Percentiles rank a stretch among this genome's conserved stretches.
These are phyloP conservation scores for Epirrhoe alternata DNA, from an alignment of 2,888 invertebrate species.

Conservation along the genomic window DNA sequence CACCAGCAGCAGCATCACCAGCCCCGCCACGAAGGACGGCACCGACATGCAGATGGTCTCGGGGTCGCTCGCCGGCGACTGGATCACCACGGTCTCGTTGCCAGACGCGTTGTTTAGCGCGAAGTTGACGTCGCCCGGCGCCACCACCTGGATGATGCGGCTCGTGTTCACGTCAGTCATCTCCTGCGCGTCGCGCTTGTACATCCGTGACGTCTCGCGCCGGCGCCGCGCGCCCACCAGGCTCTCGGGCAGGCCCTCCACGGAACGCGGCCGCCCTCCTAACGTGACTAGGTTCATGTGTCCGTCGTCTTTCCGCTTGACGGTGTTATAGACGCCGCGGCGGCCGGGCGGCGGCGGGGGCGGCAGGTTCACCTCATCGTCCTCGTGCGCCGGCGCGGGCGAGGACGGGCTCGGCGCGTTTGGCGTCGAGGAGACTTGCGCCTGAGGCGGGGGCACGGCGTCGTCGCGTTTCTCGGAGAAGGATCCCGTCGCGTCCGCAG, in stretches of 20 bases:
- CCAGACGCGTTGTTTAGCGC: constrained; percentile 91
- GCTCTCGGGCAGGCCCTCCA: constrained; percentile 92
- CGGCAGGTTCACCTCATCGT: constrained; percentile 90
- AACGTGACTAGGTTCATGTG: constrained; percentile 92
- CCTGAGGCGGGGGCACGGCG: constrained; percentile 92
- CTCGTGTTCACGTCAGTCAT: constrained; percentile 97
- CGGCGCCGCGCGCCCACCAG: constrained; percentile 90
- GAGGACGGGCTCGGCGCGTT: constrained; percentile 85
- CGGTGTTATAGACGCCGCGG: constrained; percentile 91
- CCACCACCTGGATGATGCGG: constrained; percentile 95
- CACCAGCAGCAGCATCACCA: constrained; percentile 95
- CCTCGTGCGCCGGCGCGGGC: constrained; percentile 83
- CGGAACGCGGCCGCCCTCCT: constrained; percentile 94
- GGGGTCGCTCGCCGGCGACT: constrained; percentile 91
- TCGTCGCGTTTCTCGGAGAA: constrained; percentile 93
- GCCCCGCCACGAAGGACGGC: constrained; percentile 95
- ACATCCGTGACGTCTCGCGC: constrained; percentile 88
- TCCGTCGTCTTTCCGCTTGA: constrained; percentile 92
- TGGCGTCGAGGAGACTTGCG: constrained; percentile 91
- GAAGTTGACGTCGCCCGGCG: constrained; percentile 97
- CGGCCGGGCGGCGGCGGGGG: constrained; percentile 94
- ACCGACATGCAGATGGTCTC: constrained; percentile 97
- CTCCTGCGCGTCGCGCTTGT: constrained; percentile 94
- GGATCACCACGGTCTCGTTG: constrained; percentile 95
- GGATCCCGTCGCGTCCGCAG: constrained; percentile 92